phyloP scores from a whole-genome alignment of 2,113 vertebrate genomes.

The Platichthys flesus region DNA sequence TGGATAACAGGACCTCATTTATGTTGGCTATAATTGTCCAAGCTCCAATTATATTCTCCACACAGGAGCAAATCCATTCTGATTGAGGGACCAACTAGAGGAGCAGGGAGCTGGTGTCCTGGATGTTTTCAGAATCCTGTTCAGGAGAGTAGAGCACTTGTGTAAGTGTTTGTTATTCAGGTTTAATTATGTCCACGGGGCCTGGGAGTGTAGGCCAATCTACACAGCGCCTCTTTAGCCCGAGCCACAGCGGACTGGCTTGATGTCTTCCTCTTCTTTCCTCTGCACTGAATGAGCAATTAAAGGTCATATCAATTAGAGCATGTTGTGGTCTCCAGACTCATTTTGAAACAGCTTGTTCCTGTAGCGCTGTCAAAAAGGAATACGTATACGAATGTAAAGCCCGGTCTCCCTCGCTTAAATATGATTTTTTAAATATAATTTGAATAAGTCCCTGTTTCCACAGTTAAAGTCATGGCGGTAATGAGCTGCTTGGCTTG shows the following conservation, averaged over 20 bases:
- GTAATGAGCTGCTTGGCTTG: conserved; percentile 6
- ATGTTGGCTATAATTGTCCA: conserved; percentile 62
- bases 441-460: conserved; percentile 27
- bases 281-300: conserved; percentile 83
- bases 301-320: conserved; percentile 89
- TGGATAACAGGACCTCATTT: conserved; percentile 64
- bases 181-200: conserved; percentile 87
- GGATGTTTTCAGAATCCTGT: conserved; percentile 74
- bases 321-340: conserved; percentile 84
- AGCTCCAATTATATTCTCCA: conserved; percentile 69
- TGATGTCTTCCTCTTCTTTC: conserved; percentile 83
- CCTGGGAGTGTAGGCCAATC: conserved; percentile 79
- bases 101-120: conserved; percentile 68
- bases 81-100: conserved; percentile 67
- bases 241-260: conserved; percentile 81
- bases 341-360: conserved; percentile 83
- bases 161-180: conserved; percentile 85
- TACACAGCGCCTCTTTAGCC: conserved; percentile 79
- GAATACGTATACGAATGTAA: conserved; percentile 67
- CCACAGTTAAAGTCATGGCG: conserved; percentile 5
- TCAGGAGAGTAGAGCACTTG: conserved; percentile 70
- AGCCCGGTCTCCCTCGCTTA: conserved; percentile 43
- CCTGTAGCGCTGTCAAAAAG: conserved; percentile 66
- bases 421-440: conserved; percentile 29
- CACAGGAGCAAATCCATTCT: conserved; percentile 66